These are phyloP conservation scores for Mamestra brassicae DNA, from an alignment of 2,888 invertebrate species.

Conservation along the genomic window DNA sequence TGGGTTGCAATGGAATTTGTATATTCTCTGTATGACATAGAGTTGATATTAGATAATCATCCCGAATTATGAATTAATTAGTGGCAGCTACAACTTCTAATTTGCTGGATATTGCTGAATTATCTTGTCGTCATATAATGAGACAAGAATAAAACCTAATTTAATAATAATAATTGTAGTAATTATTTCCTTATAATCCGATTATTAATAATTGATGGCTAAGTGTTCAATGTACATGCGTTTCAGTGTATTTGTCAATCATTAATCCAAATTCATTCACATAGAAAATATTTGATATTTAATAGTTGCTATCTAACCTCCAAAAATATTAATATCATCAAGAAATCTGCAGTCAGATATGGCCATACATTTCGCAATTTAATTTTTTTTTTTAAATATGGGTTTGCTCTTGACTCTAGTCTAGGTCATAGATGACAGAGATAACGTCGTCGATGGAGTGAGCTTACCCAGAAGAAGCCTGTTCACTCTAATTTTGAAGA, in stretches of 20 bases:
- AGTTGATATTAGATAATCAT: background rate
- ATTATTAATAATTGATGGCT: constrained; percentile 16
- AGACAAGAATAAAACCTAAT: constrained; percentile 15
- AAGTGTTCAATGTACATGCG: constrained; percentile 27
- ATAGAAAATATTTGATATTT: constrained; percentile 2
- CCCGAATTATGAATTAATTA: background rate
- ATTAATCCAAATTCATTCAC: background rate
- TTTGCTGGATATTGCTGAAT: constrained; percentile 19
- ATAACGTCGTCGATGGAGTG: no score
- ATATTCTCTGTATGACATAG: background rate
- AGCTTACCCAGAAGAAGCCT: no score
- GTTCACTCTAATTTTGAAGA: no score
- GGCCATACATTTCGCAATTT: background rate
- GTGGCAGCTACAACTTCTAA: background rate
- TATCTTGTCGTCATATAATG: constrained; percentile 51
- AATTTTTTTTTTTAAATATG: no score
- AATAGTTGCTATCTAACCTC: constrained; percentile 48
- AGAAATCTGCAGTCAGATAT: constrained; percentile 24
- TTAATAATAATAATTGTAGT: background rate
- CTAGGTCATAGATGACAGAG: no score
- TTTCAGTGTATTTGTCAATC: constrained; percentile 29
- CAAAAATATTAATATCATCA: constrained; percentile 11
- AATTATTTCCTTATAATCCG: constrained; percentile 15
- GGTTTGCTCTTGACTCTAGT: no score
- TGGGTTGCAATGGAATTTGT: no score